Evolutionary conservation across 1,140 invertebrate species (phyloP).

Genomic region (Pectinophora gossypiella): DNA sequence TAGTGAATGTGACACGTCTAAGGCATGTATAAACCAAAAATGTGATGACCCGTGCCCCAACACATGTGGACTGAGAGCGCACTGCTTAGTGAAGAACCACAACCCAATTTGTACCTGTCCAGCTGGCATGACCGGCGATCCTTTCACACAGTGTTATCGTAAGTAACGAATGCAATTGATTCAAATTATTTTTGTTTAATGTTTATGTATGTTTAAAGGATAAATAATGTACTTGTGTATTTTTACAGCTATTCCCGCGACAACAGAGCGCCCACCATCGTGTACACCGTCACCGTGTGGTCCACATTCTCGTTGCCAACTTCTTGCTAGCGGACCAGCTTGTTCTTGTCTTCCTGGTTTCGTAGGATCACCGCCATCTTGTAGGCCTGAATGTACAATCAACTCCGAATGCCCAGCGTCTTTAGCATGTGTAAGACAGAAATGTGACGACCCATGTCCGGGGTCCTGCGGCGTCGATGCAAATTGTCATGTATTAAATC

Average conservation of each 20-base stretch:
- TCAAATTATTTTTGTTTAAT: neutral
- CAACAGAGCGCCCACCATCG: slow-evolving; percentile 80
- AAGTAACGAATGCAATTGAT: slow-evolving; percentile 25
- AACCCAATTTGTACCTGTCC: slow-evolving; percentile 84
- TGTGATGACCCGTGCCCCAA: slow-evolving; percentile 88
- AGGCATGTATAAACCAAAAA: slow-evolving; percentile 86
- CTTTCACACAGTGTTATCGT: slow-evolving; percentile 77
- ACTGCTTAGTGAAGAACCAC: slow-evolving; percentile 82
- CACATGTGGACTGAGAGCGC: slow-evolving; percentile 83
- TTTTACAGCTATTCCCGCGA: slow-evolving; percentile 49
- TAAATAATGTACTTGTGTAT: neutral
- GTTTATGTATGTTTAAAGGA: too few relatives aligned
- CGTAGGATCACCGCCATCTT: slow-evolving; percentile 84
- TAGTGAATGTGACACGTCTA: slow-evolving; percentile 81
- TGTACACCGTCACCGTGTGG: slow-evolving; percentile 89
- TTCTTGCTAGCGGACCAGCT: slow-evolving; percentile 81
- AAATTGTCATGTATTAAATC: slow-evolving; percentile 83
- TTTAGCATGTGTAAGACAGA: slow-evolving; percentile 82
- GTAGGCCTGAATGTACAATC: slow-evolving; percentile 84
- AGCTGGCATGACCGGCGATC: slow-evolving; percentile 84
- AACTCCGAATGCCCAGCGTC: slow-evolving; percentile 84
- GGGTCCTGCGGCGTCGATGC: slow-evolving; percentile 86
- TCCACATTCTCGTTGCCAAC: slow-evolving; percentile 86
- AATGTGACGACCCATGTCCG: slow-evolving; percentile 85
- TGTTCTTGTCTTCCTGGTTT: slow-evolving; percentile 87